Evolutionary conservation across 2,797 vertebrate species (phyloP).

Genomic region (Glossophaga mutica): DNA sequence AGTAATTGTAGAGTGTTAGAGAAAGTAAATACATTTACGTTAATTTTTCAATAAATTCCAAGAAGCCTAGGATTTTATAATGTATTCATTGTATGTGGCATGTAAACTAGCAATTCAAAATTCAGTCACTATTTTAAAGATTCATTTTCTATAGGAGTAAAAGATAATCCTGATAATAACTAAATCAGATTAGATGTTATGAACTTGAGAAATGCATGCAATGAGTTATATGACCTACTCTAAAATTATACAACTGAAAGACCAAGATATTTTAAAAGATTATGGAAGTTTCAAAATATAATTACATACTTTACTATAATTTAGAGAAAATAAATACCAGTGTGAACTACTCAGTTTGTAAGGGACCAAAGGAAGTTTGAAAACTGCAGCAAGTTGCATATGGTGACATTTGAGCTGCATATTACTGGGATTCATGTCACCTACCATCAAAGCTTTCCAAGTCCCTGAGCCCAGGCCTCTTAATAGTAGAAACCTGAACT

Average conservation of each 20-base stretch:
- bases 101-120: background rate
- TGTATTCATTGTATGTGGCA: background rate
- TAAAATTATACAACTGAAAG: background rate
- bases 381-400: background rate
- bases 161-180: background rate
- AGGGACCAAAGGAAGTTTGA: background rate
- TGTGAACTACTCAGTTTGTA: background rate
- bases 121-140: background rate
- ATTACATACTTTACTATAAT: background rate
- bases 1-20: background rate
- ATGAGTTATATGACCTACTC: background rate
- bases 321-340: background rate
- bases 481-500: background rate
- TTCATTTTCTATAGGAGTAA: background rate
- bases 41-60: constrained; percentile 39
- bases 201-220: background rate
- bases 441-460: background rate
- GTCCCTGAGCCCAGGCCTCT: background rate
- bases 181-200: background rate
- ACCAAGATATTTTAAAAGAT: background rate
- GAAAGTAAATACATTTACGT: constrained; percentile 1
- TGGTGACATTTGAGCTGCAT: background rate
- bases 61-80: background rate
- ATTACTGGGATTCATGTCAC: background rate
- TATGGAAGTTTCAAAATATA: background rate